phyloP scores from a whole-genome alignment of 2,888 invertebrate species.

The Cosmorhoe ocellata region DNA sequence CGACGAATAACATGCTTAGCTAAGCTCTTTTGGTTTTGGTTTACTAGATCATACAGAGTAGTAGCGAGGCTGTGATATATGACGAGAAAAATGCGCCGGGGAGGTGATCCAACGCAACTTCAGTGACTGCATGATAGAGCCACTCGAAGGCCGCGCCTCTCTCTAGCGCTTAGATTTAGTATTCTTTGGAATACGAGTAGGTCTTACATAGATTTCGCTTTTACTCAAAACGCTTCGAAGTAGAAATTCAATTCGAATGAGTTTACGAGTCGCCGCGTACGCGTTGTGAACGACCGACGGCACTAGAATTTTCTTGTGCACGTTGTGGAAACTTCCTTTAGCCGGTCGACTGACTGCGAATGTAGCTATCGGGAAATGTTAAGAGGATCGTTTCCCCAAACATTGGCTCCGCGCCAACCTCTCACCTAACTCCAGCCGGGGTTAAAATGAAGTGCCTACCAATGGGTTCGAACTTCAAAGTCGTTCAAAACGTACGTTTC shows the following conservation, averaged over 20 bases:
- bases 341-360: conserved; percentile 57
- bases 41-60: no score
- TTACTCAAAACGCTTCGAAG: conserved; percentile 38
- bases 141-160: neutral
- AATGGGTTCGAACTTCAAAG: conserved; percentile 1
- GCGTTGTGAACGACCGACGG: conserved; percentile 41
- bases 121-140: no score
- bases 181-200: conserved; percentile 37
- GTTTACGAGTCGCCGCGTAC: conserved; percentile 61
- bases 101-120: no score
- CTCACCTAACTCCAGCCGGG: conserved; percentile 43
- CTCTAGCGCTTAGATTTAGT: conserved; percentile 42
- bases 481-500: neutral
- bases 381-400: conserved; percentile 61
- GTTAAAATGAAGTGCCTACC: conserved; percentile 31
- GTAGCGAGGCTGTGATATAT: no score
- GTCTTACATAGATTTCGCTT: conserved; percentile 42
- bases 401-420: conserved; percentile 63
- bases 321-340: conserved; percentile 62
- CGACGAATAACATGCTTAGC: no score
- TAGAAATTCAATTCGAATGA: conserved; percentile 61
- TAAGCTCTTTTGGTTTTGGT: no score
- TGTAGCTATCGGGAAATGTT: conserved; percentile 63
- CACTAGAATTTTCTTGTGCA: conserved; percentile 48
- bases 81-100: no score